A percentile compares a stretch with the other conserved stretches of the same genome.
phyloP scores from a whole-genome alignment of 1,140 invertebrate species.

The Drosophila albomicans region DNA sequence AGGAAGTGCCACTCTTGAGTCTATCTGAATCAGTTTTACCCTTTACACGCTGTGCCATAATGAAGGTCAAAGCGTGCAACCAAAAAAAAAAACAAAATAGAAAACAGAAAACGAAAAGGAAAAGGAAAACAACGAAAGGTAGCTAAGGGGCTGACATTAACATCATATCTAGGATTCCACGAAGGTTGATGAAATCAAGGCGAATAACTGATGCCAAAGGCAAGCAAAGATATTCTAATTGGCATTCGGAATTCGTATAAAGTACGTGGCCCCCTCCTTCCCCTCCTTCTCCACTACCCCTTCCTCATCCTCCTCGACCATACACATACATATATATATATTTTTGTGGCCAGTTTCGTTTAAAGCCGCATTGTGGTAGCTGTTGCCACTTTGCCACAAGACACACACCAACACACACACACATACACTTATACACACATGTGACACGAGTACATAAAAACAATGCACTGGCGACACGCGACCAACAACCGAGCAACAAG shows the following conservation, averaged over 20 bases:
- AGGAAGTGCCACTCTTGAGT: constrained; percentile 8
- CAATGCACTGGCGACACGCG: constrained; percentile 52
- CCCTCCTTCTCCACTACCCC: too few species aligned
- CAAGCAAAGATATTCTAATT: constrained; percentile 44
- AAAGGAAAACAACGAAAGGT: neutral
- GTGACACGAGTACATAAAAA: constrained; percentile 51
- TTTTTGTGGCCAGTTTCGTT: constrained; percentile 9
- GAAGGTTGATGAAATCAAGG: constrained; percentile 18
- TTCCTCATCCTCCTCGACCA: too few species aligned
- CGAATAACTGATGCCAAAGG: constrained; percentile 22
- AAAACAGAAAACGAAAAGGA: too few species aligned
- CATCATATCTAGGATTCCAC: constrained; percentile 12
- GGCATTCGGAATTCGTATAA: constrained; percentile 27
- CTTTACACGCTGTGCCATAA: neutral
- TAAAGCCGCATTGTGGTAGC: constrained; percentile 34
- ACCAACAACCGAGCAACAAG: constrained; percentile 19
- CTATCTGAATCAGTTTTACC: neutral
- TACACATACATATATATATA: neutral
- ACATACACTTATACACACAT: constrained; percentile 17
- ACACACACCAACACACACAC: constrained; percentile 32
- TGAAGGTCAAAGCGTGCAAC: constrained; percentile 6
- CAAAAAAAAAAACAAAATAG: neutral
- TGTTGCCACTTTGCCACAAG: constrained; percentile 25
- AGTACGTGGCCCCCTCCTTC: neutral
- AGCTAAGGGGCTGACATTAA: constrained; percentile 14